phyloP scores from a whole-genome alignment of 2,797 vertebrate genomes.

The Bucorvus abyssinicus region DNA sequence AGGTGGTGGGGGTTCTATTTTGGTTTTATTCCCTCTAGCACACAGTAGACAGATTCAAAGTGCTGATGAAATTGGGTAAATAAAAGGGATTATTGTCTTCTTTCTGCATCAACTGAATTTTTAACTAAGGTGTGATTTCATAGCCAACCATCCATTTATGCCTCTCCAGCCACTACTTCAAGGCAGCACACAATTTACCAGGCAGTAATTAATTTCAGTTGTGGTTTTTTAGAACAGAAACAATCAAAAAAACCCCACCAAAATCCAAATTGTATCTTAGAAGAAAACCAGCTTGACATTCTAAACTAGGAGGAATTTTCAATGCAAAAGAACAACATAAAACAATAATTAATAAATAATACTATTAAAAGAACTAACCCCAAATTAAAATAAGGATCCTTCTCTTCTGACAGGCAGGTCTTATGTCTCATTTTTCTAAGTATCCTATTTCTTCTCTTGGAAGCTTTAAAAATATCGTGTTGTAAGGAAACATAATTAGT shows the following conservation, averaged over 20 bases:
- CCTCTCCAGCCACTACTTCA: not conserved
- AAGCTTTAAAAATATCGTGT: not conserved
- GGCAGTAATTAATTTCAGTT: not conserved
- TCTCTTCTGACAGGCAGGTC: not conserved
- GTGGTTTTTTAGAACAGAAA: accelerated
- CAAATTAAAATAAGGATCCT: not conserved
- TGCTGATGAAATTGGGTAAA: not conserved
- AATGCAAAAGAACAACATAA: not conserved
- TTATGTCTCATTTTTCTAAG: not conserved
- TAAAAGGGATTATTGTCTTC: not conserved
- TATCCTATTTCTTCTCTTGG: not conserved
- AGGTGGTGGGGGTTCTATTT: not conserved
- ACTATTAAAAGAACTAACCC: not conserved
- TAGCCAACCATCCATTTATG: not conserved
- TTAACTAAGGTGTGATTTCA: not conserved
- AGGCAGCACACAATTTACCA: not conserved
- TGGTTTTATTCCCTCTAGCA: not conserved
- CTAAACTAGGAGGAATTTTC: not conserved
- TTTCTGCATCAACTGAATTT: not conserved
- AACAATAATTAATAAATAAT: not conserved
- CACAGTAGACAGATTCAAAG: not conserved
- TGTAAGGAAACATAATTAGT: not conserved
- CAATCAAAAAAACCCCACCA: not conserved
- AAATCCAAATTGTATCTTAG: not conserved
- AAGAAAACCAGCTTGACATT: not conserved